Base-by-base conservation (phyloP, 1,140 invertebrate genomes). In the Cyphomyrmex costatus region DNA sequence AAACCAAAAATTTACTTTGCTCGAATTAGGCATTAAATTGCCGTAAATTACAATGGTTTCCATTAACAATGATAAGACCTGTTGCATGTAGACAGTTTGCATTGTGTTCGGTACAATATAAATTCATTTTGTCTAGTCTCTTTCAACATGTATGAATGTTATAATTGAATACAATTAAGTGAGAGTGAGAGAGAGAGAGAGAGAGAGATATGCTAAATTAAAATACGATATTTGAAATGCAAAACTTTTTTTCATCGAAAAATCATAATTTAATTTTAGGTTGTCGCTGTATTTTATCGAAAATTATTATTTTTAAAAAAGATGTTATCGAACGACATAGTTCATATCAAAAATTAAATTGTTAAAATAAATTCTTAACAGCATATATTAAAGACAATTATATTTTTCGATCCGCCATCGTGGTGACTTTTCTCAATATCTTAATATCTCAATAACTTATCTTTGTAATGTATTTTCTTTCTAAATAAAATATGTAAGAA, bases 1-100 rank as follows among this genome's bases (percentile, higher is more conserved):
- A 42, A 42, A 42, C 0, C 36, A 12, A 42, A 8, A 42, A 42
- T 42, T 42, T 42, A 42, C 8, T 10, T 42, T 42, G 36, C 10
- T 42, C 10, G 36, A 42, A 42, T 10, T 7, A 0, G 3, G 10
- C 0, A 42, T 42, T n/a, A 19, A 27, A 53, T 14, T 21, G n/a
- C 30, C 12, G 12, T 58, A 58, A 58, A 74, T 58, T 10, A 21
- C 6, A 33, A 53, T 3, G 16, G 12, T 56, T 53, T 36, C 10
- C 30, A 36, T 58, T 21, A 74, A 24, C n/a, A 58, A 74, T 71
- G 27, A 71, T 73, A 73, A 53, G 49, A 73, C n/a, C 19, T 53
- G 6, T 21, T 30, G 10, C 27, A 10, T 19, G 14, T 49, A 49
- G 12, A 53, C 8, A 53, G 27, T n/a, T 71, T 21, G 10, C n/a